These are phyloP conservation scores for Agapostemon virescens DNA, from an alignment of 2,888 invertebrate species.

Conservation along the genomic window DNA sequence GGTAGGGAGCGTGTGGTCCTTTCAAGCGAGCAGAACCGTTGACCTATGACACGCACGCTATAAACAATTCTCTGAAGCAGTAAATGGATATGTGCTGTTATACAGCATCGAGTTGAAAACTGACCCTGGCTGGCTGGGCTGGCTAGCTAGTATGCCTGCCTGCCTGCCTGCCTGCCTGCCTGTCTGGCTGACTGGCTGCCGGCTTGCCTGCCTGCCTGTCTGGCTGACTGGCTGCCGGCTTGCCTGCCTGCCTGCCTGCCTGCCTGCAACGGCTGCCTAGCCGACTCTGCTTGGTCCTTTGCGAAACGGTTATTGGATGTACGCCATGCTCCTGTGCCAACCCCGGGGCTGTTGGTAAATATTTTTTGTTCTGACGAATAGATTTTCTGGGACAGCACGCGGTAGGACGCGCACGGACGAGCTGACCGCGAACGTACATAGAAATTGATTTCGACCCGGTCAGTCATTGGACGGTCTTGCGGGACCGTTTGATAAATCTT, in stretches of 20 bases:
- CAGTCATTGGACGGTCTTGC: conserved; percentile 31
- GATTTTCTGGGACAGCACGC: conserved; percentile 61
- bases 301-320: conserved; percentile 71
- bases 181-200: conserved; percentile 5
- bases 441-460: conserved; percentile 47
- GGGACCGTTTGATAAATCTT: conserved; percentile 52
- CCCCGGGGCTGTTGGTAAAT: conserved; percentile 63
- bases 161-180: conserved; percentile 22
- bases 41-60: conserved; percentile 77
- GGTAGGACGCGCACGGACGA: conserved; percentile 37
- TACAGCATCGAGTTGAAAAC: conserved; percentile 73
- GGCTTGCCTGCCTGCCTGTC: not conserved
- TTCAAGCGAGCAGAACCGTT: conserved; percentile 60
- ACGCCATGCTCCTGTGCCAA: conserved; percentile 66
- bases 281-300: conserved; percentile 41
- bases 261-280: conserved; percentile 16
- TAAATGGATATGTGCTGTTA: conserved; percentile 74
- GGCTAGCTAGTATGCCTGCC: conserved; percentile 1
- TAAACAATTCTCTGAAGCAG: conserved; percentile 75
- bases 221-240: not conserved
- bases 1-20: conserved; percentile 60
- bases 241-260: conserved; percentile 6
- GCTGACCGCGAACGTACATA: conserved; percentile 42
- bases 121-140: conserved; percentile 53
- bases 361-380: conserved; percentile 67